Base-by-base conservation (phyloP, 2,113 vertebrate genomes). In the Calypte anna region DNA sequence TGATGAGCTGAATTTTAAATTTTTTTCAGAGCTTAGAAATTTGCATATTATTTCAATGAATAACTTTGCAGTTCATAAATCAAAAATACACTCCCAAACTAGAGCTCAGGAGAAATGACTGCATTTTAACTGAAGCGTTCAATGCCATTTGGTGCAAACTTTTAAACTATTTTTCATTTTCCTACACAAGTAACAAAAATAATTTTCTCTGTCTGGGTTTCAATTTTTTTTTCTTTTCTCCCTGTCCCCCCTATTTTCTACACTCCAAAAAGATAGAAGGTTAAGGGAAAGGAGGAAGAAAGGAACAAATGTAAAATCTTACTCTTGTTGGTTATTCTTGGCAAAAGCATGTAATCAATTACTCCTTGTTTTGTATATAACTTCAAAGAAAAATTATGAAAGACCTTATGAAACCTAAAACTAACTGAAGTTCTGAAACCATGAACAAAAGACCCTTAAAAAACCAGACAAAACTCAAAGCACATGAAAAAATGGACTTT, bases 11-110 rank as follows among this genome's bases (percentile, higher is more conserved):
- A 72, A 46, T 70, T 57, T 69, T 12, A 68, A 14, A 2, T 67
- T 85, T 92, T 66, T 69, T 48, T 53, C 33, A 67, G 58, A 54
- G 44, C 63, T 44, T 54, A 90, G 30, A 75, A 62, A 85, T 89
- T 51, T 92, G 43, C 84, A 67, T 79, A 50, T 38, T 82, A 46
- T 79, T 85, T 85, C 74, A 87, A 33, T 85, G 1, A 95, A 82
- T 90, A 66, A 48, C 67, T 92, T 91, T 58, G 33, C 36, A 76
- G 43, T 73, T 90, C 70, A 67, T 87, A 79, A 75, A 96, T 85
- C 25, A 86, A 51, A 91, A 88, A 87, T 69, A 62, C 0, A 0
- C 7, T 83, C 31, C 38, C 30, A 44, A 92, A 51, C 30, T 31
- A 21, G 40, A 86, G 67, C 53, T 86, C 48, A 62, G 76, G 59